These are phyloP conservation scores for Escarpia spicata DNA, from an alignment of 2,888 invertebrate genomes.

Conservation along the genomic window DNA sequence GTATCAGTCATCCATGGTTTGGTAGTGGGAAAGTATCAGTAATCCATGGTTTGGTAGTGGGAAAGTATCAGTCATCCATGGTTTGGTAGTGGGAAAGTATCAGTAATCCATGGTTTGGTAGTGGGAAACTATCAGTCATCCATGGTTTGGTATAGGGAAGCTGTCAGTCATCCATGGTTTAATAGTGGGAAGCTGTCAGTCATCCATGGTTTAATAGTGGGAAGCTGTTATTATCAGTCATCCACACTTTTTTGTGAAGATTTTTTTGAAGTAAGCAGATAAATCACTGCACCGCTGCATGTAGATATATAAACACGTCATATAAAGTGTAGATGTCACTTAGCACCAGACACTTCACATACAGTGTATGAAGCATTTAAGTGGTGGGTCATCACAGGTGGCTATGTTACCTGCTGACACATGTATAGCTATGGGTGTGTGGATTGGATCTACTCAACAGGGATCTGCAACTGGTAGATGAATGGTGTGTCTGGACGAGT, in stretches of 20 bases:
- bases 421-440: neutral
- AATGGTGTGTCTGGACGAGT: neutral
- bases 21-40: too few relatives aligned
- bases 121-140: too few relatives aligned
- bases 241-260: neutral
- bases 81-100: neutral
- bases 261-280: neutral
- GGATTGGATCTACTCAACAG: conserved; percentile 11
- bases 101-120: neutral
- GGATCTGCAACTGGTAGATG: neutral
- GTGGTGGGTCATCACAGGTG: neutral
- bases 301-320: neutral
- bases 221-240: neutral
- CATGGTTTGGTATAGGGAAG: too few relatives aligned
- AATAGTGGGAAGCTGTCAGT: too few relatives aligned
- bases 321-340: neutral
- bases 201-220: neutral
- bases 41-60: too few relatives aligned
- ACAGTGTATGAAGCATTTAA: conserved; percentile 9
- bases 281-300: neutral
- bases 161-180: too few relatives aligned
- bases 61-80: neutral
- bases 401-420: neutral
- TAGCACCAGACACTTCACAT: neutral
- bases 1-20: too few relatives aligned